Base-by-base conservation (phyloP, 2,797 vertebrate genomes). In the Zalophus californianus region DNA sequence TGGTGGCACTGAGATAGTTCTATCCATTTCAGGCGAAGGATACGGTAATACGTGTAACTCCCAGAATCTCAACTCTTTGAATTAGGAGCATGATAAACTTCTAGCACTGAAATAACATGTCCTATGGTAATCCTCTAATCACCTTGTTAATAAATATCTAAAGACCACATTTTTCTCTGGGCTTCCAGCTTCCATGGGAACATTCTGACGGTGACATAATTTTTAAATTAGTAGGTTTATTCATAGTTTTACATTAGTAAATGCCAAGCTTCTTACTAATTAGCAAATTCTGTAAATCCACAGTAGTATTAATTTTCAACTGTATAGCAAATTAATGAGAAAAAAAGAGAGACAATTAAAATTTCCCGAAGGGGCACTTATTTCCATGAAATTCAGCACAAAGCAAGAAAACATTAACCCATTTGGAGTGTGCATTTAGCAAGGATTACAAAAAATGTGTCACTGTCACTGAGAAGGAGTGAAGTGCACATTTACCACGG, bases 231-330 rank as follows among this genome's bases (percentile, higher is more conserved):
- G 91, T 91, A 90, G 62, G 86, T 94, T 97, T 95, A 96, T 97
- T 98, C 98, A 91, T 95, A 97, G 88, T 96, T 98, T 98, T 95
- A 92, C 88, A 94, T 88, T 96, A 97, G 91, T 97, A 97, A 98
- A 96, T 90, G 85, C 96, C 95, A 98, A 96, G 62, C 77, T 91
- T 60, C 54, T 97, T 96, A 88, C 96, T 97, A 96, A 98, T 97
- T 97, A 97, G 96, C 50, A 92, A 72, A 73, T 68, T 96, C 83
- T 21, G 35, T 86, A 97, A 97, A 97, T 90, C 90, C 79, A 87
- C 68, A 92, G 35, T 94, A 25, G 78, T 48, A 96, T 97, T 98
- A 82, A 95, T 77, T 82, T 80, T 92, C 87, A 97, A 97, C 88
- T 89, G 70, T 15, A 58, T 6, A 23, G 85, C 86, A 94, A 97